Base-by-base conservation (phyloP, 1,140 invertebrate species). In the Tyrophagus putrescentiae region DNA sequence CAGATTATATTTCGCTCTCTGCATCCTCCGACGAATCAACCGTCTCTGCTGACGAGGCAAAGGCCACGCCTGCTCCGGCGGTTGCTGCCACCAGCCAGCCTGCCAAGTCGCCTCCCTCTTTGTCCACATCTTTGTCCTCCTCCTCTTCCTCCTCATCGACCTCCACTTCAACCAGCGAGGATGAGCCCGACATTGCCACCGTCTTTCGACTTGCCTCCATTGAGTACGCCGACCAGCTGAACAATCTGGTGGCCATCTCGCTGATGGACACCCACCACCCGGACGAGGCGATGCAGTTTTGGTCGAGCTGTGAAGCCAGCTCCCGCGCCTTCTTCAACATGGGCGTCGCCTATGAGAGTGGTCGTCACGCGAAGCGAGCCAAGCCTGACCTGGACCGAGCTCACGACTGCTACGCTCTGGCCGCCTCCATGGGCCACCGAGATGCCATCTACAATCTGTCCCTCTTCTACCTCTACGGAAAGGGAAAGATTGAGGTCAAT, bases 361-460 rank as follows among this genome's bases (percentile, higher is more conserved):
- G 60, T 4, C 21, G 27, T 9, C n/a, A 60, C 44, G 28, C 29
- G 29, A 36, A 21, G 6, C 25, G 42, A 42, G 60, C 13, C 7
- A 21, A 23, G 32, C 32, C 32, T 25, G 48, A 68, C 48, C 63
- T 68, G 27, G 66, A 64, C 52, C 63, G 62, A 32, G 69, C 69
- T n/a, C 67, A 65, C 13, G 59, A 67, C 9, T 53, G 67, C 6
- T 71, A 69, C 57, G 45, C 62, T 5, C 39, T 65, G 27, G 67
- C 69, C 9, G 67, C 68, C 13, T 42, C 61, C 13, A 53, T 33
- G 28, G 69, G 69, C 0, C 68, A 71, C 62, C 63, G 65, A 48
- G 63, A 65, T 0, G 70, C 70, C 11, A 39, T 66, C 13, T 70
- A 69, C 57, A 70, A 68, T 58, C 60, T 71, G 23, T 68, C 64